These are phyloP conservation scores for Neocrepidodera transversa DNA, from an alignment of 2,888 invertebrate species.

Conservation along the genomic window DNA sequence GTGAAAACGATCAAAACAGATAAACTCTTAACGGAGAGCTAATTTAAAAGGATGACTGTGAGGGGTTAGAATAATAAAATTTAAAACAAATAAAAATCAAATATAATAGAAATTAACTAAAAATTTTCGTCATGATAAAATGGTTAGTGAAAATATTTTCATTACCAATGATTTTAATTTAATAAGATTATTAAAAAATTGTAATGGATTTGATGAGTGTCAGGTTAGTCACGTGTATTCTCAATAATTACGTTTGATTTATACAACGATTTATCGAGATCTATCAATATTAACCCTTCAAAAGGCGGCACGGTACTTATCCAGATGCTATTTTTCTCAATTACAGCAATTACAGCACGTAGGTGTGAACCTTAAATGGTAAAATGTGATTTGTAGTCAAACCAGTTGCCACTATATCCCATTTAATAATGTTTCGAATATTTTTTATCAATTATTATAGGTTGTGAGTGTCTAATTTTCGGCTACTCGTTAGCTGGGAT, in stretches of 20 bases:
- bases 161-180: too few species aligned
- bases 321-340: slow-evolving; percentile 37
- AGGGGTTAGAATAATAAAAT: too few species aligned
- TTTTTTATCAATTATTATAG: slow-evolving; percentile 22
- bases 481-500: slow-evolving; percentile 6
- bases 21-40: not conserved
- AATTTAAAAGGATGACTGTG: too few species aligned
- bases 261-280: slow-evolving; percentile 40
- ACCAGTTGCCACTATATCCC: slow-evolving; percentile 18
- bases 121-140: too few species aligned
- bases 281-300: slow-evolving; percentile 38
- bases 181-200: too few species aligned
- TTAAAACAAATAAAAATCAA: too few species aligned
- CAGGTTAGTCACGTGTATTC: slow-evolving; percentile 30
- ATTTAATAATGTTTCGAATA: slow-evolving; percentile 9
- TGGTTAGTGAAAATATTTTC: too few species aligned
- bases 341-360: slow-evolving; percentile 43
- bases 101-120: too few species aligned
- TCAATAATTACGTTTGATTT: slow-evolving; percentile 43
- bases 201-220: too few species aligned
- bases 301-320: slow-evolving; percentile 23
- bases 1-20: slow-evolving; percentile 12
- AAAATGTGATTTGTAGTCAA: slow-evolving; percentile 21
- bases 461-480: slow-evolving; percentile 12
- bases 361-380: slow-evolving; percentile 39